phyloP scores from a whole-genome alignment of 2,888 invertebrate species.

The Salpingus planirostris region DNA sequence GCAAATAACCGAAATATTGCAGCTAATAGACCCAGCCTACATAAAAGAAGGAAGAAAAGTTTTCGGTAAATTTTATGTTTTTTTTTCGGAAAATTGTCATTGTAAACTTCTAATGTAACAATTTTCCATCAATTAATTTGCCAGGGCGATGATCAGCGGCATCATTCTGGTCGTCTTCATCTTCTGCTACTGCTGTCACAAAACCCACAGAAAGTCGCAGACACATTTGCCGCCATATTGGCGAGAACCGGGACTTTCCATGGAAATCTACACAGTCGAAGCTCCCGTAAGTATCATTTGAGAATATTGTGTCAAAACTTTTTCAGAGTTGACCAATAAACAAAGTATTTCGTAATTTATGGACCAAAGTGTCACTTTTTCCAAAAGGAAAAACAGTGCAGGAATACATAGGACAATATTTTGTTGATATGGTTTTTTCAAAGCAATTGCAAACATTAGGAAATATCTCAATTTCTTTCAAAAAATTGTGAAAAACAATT shows the following conservation, averaged over 20 bases:
- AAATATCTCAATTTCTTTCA: too few species aligned
- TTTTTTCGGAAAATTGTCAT: too few species aligned
- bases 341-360: not conserved
- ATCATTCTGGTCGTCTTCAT: constrained; percentile 67
- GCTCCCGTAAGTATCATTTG: constrained; percentile 37
- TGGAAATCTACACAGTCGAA: constrained; percentile 49
- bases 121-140: constrained; percentile 25
- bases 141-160: constrained; percentile 69
- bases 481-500: too few species aligned
- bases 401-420: too few species aligned
- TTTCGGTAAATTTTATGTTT: too few species aligned
- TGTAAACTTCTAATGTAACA: too few species aligned
- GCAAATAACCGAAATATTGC: too few species aligned
- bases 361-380: not conserved
- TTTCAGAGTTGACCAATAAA: not conserved
- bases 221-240: constrained; percentile 39
- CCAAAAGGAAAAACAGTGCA: not conserved
- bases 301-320: not conserved
- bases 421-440: too few species aligned
- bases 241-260: constrained; percentile 44
- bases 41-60: too few species aligned
- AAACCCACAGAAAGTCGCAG: constrained; percentile 44
- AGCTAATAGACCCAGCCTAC: too few species aligned
- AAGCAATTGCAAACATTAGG: too few species aligned
- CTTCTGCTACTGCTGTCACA: constrained; percentile 67